A percentile compares a stretch with the other conserved stretches of the same genome.
phyloP scores from a whole-genome alignment of 30 jellyfish, hydroid and myxozoan genomes.

The Rhopilema esculentum region DNA sequence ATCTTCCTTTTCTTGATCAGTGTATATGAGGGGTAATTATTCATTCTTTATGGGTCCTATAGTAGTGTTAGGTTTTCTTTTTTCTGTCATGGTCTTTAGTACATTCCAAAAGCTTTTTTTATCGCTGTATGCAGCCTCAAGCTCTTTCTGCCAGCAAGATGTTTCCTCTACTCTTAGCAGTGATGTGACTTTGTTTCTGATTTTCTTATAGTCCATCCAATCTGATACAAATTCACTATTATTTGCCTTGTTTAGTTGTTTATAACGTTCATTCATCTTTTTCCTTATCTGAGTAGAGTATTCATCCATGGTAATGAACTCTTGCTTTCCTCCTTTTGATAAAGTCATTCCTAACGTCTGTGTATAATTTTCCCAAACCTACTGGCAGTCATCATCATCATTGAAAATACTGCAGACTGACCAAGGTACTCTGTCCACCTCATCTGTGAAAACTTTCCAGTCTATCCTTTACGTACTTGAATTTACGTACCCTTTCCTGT shows the following conservation, averaged over 20 bases:
- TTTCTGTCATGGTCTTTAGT: slow-evolving; percentile 8
- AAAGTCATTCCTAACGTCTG: too few relatives aligned
- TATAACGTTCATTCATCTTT: slow-evolving; percentile 4
- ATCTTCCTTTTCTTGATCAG: slow-evolving; percentile 5
- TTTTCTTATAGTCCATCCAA: neutral
- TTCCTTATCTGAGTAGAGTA: neutral
- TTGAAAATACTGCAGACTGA: too few relatives aligned
- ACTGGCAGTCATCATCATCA: too few relatives aligned
- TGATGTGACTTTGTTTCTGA: slow-evolving; percentile 5
- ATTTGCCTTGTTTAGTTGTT: slow-evolving; percentile 1
- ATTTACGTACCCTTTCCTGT: too few relatives aligned
- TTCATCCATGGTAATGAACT: too few relatives aligned
- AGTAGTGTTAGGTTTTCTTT: neutral
- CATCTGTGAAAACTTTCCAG: too few relatives aligned
- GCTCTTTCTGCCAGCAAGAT: slow-evolving; percentile 24
- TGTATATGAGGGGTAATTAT: neutral
- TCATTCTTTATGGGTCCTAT: neutral
- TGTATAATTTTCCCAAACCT: too few relatives aligned
- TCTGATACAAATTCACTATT: neutral
- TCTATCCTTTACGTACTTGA: too few relatives aligned
- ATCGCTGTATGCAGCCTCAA: slow-evolving; percentile 19
- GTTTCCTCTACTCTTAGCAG: slow-evolving; percentile 14
- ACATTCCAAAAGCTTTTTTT: neutral
- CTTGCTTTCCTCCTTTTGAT: too few relatives aligned
- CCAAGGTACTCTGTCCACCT: too few relatives aligned